Conservation (phyloP, 1,140 invertebrate genomes). For the Cyphomyrmex costatus region DNA sequence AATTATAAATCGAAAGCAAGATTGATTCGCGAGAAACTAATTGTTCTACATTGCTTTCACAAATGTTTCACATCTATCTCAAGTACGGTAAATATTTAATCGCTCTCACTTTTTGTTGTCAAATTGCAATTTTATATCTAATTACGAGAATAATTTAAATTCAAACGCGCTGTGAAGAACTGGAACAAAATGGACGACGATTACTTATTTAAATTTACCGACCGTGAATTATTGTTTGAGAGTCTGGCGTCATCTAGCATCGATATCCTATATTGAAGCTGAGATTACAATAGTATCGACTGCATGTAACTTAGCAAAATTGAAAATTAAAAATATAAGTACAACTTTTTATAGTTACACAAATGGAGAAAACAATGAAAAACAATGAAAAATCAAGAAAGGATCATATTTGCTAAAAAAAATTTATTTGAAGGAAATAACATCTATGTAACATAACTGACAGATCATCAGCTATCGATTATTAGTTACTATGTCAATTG, state of each 20-base stretch:
- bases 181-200: background rate
- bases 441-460: background rate
- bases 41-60: background rate
- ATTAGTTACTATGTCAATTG: background rate
- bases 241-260: constrained; percentile 29
- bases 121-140: background rate
- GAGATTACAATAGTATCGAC: constrained; percentile 1
- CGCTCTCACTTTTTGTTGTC: no score
- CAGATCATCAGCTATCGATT: background rate
- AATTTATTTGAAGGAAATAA: background rate
- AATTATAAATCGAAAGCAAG: background rate
- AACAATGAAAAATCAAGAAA: background rate
- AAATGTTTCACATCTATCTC: background rate
- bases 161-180: background rate
- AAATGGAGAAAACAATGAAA: background rate
- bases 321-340: background rate
- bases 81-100: background rate
- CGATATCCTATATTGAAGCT: background rate
- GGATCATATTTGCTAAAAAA: background rate
- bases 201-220: constrained; percentile 25
- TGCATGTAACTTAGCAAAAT: background rate
- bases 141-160: background rate
- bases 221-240: background rate
- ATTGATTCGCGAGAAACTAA: background rate
- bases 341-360: background rate